These are phyloP conservation scores for Cynaeus angustus DNA, from an alignment of 2,888 invertebrate species.

Conservation along the genomic window DNA sequence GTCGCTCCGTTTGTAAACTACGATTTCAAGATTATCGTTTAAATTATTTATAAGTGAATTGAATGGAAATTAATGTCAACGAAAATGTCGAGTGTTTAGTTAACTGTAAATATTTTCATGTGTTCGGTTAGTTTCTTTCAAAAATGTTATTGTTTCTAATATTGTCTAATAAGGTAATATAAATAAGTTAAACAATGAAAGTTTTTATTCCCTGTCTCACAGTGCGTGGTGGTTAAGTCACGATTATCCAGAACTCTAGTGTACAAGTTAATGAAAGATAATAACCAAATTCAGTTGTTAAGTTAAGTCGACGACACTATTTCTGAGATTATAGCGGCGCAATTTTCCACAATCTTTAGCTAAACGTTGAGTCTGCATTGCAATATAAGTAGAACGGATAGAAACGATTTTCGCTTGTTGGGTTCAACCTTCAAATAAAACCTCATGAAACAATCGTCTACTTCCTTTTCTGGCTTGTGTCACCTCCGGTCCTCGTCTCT, in stretches of 20 bases:
- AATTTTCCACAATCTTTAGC: constrained; percentile 59
- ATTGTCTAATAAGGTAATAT: constrained; percentile 56
- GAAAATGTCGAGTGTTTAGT: constrained; percentile 40
- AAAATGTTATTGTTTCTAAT: constrained; percentile 56
- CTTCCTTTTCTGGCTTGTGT: constrained; percentile 65
- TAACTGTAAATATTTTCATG: constrained; percentile 44
- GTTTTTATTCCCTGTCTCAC: constrained; percentile 20
- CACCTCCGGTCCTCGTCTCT: constrained; percentile 61
- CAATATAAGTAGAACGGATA: constrained; percentile 64
- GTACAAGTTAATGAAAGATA: constrained; percentile 49
- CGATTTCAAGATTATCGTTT: constrained; percentile 30
- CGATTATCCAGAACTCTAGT: too few species aligned
- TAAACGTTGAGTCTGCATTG: constrained; percentile 60
- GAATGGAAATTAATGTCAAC: constrained; percentile 42
- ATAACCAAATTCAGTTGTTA: constrained; percentile 51
- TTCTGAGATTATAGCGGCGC: constrained; percentile 58
- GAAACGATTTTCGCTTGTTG: constrained; percentile 65
- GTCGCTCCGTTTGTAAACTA: constrained; percentile 25
- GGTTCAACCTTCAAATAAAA: constrained; percentile 65
- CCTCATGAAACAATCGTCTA: constrained; percentile 64
- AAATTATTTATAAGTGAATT: constrained; percentile 37
- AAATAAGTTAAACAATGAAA: constrained; percentile 52
- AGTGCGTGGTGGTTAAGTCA: too few species aligned
- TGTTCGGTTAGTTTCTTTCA: constrained; percentile 28
- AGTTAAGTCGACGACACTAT: constrained; percentile 55